Conservation (phyloP, 1,140 invertebrate genomes). For the Drosophila bocqueti region DNA sequence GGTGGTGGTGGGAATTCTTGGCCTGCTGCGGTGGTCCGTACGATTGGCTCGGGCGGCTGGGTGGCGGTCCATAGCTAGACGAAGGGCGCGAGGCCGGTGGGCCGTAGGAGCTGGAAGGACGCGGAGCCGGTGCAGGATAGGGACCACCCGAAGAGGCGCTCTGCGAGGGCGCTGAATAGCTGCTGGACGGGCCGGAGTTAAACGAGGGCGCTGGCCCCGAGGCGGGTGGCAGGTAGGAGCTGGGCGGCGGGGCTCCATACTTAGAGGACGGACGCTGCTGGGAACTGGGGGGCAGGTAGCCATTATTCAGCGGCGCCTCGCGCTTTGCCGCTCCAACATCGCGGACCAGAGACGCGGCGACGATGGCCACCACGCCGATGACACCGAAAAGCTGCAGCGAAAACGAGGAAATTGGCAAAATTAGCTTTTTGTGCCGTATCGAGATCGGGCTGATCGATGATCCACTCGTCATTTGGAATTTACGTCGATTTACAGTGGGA, state of each 20-base stretch:
- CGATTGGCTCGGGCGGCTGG: constrained; percentile 72
- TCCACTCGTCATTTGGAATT: constrained; percentile 7
- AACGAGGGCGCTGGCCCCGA: constrained; percentile 79
- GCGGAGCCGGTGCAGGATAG: constrained; percentile 83
- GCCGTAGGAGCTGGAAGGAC: constrained; percentile 78
- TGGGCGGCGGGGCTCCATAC: constrained; percentile 69
- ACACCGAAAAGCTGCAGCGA: constrained; percentile 65
- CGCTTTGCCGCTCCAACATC: constrained; percentile 61
- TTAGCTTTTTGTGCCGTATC: constrained; percentile 62
- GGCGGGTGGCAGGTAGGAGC: constrained; percentile 80
- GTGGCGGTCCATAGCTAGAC: constrained; percentile 84
- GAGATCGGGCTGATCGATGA: constrained; percentile 32
- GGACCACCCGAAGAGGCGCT: constrained; percentile 60
- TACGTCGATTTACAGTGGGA: not conserved
- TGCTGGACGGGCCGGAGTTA: constrained; percentile 84
- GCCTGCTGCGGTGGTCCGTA: constrained; percentile 82
- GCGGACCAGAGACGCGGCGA: constrained; percentile 31
- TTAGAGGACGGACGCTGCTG: constrained; percentile 56
- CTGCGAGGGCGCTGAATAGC: constrained; percentile 85
- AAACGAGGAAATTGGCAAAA: constrained; percentile 77
- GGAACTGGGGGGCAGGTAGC: constrained; percentile 58
- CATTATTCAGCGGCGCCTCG: constrained; percentile 73
- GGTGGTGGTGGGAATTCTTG: constrained; percentile 52
- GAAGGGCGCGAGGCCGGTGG: constrained; percentile 66
- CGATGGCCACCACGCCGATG: constrained; percentile 57